Percentiles rank a stretch among this genome's conserved stretches.
Evolutionary conservation across 2,888 invertebrate genomes (phyloP).

Genomic region (Acleris cristana): DNA sequence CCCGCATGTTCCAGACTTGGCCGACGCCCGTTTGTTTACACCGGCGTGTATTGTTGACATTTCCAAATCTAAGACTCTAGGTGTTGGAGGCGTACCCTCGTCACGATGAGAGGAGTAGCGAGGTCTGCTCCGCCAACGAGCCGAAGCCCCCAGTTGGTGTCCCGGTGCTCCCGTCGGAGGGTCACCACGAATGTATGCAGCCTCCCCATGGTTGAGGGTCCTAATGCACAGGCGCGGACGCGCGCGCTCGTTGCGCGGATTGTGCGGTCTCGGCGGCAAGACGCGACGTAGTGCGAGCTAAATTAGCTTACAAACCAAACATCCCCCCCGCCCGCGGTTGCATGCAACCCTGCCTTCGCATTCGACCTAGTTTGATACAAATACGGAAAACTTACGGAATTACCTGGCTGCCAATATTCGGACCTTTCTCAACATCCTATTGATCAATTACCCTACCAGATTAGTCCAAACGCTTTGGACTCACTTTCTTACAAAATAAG

Average conservation of each 20-base stretch:
- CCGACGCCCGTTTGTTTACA: slow-evolving; percentile 66
- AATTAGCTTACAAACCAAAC: slow-evolving; percentile 70
- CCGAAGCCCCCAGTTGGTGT: slow-evolving; percentile 93
- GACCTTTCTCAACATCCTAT: background rate
- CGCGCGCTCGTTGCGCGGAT: slow-evolving; percentile 57
- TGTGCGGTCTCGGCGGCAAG: slow-evolving; percentile 69
- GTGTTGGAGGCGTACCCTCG: slow-evolving; percentile 86
- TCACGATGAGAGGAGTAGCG: slow-evolving; percentile 93
- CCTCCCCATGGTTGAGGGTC: slow-evolving; percentile 84
- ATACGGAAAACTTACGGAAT: slow-evolving; percentile 66
- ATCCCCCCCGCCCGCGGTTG: slow-evolving; percentile 60
- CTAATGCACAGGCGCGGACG: slow-evolving; percentile 61
- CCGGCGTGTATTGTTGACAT: slow-evolving; percentile 52
- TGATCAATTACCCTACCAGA: no score
- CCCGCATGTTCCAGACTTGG: slow-evolving; percentile 17
- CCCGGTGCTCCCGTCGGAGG: slow-evolving; percentile 87
- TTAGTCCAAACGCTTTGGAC: no score
- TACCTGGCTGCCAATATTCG: slow-evolving; percentile 1
- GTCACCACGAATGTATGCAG: slow-evolving; percentile 90
- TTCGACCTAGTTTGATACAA: slow-evolving; percentile 75
- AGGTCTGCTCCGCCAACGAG: slow-evolving; percentile 94
- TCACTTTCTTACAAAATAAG: no score
- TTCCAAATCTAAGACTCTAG: slow-evolving; percentile 28
- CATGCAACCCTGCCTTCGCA: slow-evolving; percentile 72
- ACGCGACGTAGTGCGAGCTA: slow-evolving; percentile 76